Conservation (phyloP, 2,797 vertebrate genomes). For the Halcyon smyrnensis region DNA sequence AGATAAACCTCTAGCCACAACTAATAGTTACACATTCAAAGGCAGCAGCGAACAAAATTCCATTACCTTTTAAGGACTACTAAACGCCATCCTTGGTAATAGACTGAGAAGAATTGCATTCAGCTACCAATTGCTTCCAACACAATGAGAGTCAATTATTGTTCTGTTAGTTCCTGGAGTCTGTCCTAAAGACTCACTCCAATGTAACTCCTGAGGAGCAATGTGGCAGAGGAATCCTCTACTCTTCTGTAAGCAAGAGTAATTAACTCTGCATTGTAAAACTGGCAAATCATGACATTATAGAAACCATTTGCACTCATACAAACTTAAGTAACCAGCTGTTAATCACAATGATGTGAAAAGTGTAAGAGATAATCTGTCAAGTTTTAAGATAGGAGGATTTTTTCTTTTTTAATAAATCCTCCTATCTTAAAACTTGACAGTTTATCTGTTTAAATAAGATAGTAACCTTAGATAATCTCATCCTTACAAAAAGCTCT, state of each 20-base stretch:
- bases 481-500: neutral
- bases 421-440: neutral
- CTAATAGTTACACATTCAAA: neutral
- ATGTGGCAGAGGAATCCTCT: neutral
- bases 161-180: neutral
- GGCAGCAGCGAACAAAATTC: neutral
- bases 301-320: neutral
- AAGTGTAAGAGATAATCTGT: neutral
- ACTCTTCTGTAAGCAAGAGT: neutral
- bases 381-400: too few relatives aligned
- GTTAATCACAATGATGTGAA: neutral
- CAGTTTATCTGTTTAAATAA: neutral
- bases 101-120: neutral
- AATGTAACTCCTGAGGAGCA: neutral
- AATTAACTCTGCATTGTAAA: neutral
- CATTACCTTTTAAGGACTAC: slow-evolving; percentile 12
- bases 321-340: neutral
- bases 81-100: neutral
- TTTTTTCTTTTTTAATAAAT: neutral
- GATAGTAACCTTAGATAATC: neutral
- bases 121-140: neutral
- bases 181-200: neutral
- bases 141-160: neutral
- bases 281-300: neutral
- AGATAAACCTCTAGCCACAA: neutral